These are phyloP conservation scores for Pedionomus torquatus DNA, from an alignment of 2,113 vertebrate genomes.

Conservation along the genomic window DNA sequence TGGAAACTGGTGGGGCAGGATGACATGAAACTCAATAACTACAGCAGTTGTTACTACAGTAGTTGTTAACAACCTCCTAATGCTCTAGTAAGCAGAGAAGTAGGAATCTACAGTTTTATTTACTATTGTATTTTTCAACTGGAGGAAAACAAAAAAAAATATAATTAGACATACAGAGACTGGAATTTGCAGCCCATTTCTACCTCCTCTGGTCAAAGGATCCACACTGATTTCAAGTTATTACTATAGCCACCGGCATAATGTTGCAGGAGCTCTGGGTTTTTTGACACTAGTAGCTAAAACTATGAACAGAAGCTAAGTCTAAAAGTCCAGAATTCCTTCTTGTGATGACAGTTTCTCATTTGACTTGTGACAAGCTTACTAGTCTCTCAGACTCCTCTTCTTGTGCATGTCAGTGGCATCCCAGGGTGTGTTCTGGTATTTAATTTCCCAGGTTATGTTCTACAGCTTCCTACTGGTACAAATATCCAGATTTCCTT, in stretches of 20 bases:
- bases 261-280: neutral
- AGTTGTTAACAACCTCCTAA: neutral
- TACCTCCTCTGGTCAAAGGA: neutral
- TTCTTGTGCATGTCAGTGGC: neutral
- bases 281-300: neutral
- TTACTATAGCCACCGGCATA: neutral
- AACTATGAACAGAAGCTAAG: neutral
- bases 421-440: neutral
- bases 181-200: neutral
- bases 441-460: neutral
- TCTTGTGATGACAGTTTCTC: neutral
- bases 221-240: neutral
- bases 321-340: neutral
- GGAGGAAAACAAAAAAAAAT: neutral
- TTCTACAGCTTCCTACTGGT: neutral
- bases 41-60: neutral
- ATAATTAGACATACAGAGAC: neutral
- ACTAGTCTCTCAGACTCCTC: neutral
- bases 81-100: neutral
- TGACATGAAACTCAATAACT: accelerated
- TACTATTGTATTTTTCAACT: neutral
- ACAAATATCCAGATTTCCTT: neutral
- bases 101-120: neutral
- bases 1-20: neutral
- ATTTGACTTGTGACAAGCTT: neutral